Evolutionary conservation across 2,888 invertebrate genomes (phyloP), one percentile per base, ranked within the genome.

Genomic region (Eumacrocentrus americanus): DNA sequence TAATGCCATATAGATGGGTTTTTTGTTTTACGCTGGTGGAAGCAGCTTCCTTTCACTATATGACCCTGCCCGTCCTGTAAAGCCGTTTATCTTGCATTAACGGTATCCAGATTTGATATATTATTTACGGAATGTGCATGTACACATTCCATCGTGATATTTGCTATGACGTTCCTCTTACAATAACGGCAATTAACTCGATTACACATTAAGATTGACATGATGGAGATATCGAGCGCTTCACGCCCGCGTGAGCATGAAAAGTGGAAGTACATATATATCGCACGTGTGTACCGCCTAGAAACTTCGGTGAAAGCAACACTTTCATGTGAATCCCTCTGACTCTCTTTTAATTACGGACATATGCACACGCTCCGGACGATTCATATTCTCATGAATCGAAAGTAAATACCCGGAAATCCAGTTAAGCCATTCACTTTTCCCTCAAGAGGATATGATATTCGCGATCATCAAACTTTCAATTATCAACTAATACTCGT

Each of bases 221-320:
- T 29, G 37, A 38, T 16, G 5, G 40, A 44, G 62, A 56, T 52
- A 22, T 40, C 47, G 58, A n/a, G 4, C 2, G 61, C 40, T 66
- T 52, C 59, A 66, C 63, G 66, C 52, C 58, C 60, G 62, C 44
- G 14, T 65, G 67, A 35, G 48, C 54, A 53, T 55, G 67, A 67
- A 65, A 67, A 62, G 65, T 67, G 62, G 56, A 66, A 64, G 61
- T 58, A 46, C 42, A 37, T 25, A 57, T 37, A 50, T 34, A 18
- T 40, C 14, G 16, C 22, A 47, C 25, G 60, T 56, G 58, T 62
- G 56, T 42, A 62, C 38, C 25, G 40, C 53, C 61, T 68, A 70
- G 71, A 71, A 72, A 72, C 68, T 70, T 38, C 42, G 69, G 77
- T 72, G 78, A 77, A 77, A 77, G 78, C 73, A 67, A 69, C 70